Base-by-base conservation (phyloP, 2,888 invertebrate genomes). In the Nephrotoma appendiculata region DNA sequence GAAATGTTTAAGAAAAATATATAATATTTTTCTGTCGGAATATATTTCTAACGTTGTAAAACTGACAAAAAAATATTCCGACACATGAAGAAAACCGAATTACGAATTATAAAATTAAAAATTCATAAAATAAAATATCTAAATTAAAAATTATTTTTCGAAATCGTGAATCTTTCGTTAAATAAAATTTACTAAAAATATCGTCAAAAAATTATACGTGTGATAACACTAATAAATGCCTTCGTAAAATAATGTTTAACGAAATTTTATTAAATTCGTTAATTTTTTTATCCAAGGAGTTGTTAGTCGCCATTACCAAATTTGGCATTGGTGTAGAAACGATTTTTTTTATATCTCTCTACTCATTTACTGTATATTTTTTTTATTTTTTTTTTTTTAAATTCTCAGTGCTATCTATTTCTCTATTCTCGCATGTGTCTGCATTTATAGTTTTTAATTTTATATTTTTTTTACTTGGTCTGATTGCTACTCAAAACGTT, bases 291-390 rank as follows among this genome's bases (percentile, higher is more conserved):
- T 85, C 44, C 85, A 85, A 85, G 85, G 85, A 85, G 85, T 85
- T 44, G 44, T 44, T 44, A 85, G 43, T 85, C 85, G 85, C 43
- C 85, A 85, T 85, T 85, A 85, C 85, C 85, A 31, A 85, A 85
- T 85, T 85, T 85, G 85, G 85, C 85, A 85, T 85, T 85, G 85
- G 85, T 85, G 85, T 85, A 85, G 85, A 85, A 71, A 71, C 71
- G 71, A 31, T 9, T 31, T 71, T 71, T 71, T 31, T 71, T 71
- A 31, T 19, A 71, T 71, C 31, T 71, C 52, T 57, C 71, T 31
- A 31, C 31, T 71, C 71, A 71, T 57, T 57, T 71, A 71, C 71
- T 71, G 52, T 19, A 57, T 71, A 9, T 19, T 71, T 57, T 2
- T 3, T 31, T 31, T 31, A 19, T 31, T 31, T 31, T 31, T 31